Evolutionary conservation across 2,797 vertebrate species (phyloP), one percentile per base, ranked within the genome.

Genomic region (Ciconia nigra): DNA sequence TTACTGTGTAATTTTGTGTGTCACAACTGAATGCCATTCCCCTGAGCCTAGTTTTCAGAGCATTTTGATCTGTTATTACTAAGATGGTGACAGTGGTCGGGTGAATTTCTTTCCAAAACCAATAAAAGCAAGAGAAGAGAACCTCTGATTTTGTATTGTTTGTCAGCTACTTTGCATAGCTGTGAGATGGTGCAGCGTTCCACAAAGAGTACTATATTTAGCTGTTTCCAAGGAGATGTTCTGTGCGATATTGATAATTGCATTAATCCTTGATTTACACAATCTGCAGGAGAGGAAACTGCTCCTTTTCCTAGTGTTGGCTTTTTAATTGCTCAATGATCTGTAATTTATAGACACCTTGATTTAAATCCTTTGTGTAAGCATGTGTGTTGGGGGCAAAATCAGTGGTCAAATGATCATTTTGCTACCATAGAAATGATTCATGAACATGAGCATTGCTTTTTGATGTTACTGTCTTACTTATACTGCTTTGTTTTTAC

Each of bases 141-240:
- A 67, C 19, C 80, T 91, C 65, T 26, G 73, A 79, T 92, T 96
- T 63, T 69, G 94, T 92, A 76, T 89, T 96, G 59, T 97, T 96
- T 95, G 90, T 96, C 86, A 88, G 81, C 96, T 94, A 77, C 80
- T 93, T 97, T 95, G 92, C 96, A 96, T 70, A 91, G 90, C 96
- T 92, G 83, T 84, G 94, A 97, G 91, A 92, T 95, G 90, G 63
- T 97, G 93, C 90, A 93, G 72, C 4, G 80, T 95, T 97, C 89
- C 96, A 89, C 90, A 85, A 77, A 74, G 71, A 84, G 83, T 85
- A 80, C 96, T 98, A 95, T 97, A 97, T 98, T 98, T 98, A 98
- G 97, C 95, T 97, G 96, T 98, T 98, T 97, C 97, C 97, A 97
- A 96, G 97, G 97, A 97, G 96, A 98, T 97, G 83, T 97, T 98